Base-by-base conservation (phyloP, 1,140 invertebrate genomes). In the Drosophila sproati region DNA sequence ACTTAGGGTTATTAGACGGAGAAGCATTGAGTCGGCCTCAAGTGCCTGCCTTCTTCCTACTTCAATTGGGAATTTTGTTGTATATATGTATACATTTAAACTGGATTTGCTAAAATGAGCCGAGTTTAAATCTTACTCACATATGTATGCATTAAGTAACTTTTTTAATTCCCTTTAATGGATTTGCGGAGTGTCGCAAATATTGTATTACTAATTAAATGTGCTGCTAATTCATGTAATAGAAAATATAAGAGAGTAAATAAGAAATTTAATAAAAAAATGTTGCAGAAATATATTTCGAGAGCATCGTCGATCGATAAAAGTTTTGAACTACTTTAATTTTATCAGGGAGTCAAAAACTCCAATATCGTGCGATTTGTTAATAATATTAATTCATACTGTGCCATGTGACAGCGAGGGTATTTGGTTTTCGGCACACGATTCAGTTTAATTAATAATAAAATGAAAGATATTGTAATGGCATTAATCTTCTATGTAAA, bases 1-100 rank as follows among this genome's bases (percentile, higher is more conserved):
- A 83, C 83, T 88, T 78, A 88, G 83, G 80, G 73, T 89, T 88
- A 88, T 89, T 88, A 88, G 83, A 88, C 83, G 72, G 80, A 73
- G 85, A 89, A 70, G 50, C 80, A 43, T 66, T 77, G 70, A 89
- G 81, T 74, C 71, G 48, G 34, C 73, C 73, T 78, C 80, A 77
- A 88, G 73, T 89, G 85, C 73, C 85, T 82, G 63, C 32, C 43
- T 60, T 45, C 57, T 48, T 34, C 8, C 78, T 57, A 52, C 56
- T 54, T 8, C 48, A 55, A 48, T n/a, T 63, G 20, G 61, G 66
- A 52, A 82, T 82, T 88, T 82, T 69, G 48, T 31, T 51, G 69
- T 67, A 73, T 63, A 57, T 43, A n/a, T 43, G 4, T 43, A 43
- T 20, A 20, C 20, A 20, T 20, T 73, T 57, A 45, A 56, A 75